Evolutionary conservation across 2,113 vertebrate genomes (phyloP), one percentile per base, ranked within the genome.

Genomic region (Sylvietta virens): DNA sequence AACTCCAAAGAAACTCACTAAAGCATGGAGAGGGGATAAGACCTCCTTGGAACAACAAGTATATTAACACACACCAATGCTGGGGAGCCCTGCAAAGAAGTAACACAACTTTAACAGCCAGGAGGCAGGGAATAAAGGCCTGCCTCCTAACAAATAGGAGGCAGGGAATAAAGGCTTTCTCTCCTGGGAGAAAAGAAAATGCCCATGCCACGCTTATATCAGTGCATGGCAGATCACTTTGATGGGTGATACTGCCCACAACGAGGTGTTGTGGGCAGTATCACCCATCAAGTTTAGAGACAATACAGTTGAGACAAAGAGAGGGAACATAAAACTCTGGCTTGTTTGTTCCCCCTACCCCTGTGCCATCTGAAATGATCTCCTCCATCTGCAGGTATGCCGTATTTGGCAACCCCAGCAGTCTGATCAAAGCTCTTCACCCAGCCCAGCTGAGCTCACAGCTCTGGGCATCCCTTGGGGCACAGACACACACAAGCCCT

Each of bases 391-490:
- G 44, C 22, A 65, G 3, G 11, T 5, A 48, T 0, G 4, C 35
- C 0, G 0, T 18, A 30, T 60, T 60, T 0, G 0, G 65, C 56
- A 84, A 45, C 6, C 22, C 33, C 27, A 73, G 71, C 16, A 86
- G 54, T 7, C 71, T 77, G 60, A 90, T 3, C 2, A 5, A 58
- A 87, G 39, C 57, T 69, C 48, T 64, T 64, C 53, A 51, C 11
- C 7, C 57, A 17, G 65, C 11, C 76, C 77, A 71, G 47, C 37
- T 71, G 39, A 88, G 53, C 64, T 81, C 4, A 2, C 28, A 79
- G 40, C 44, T 31, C 11, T 0, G 66, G 61, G 69, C 21, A 57
- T 15, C 19, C 42, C n/a, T 31, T 3, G 26, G 37, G 65, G 45
- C 35, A 67, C 16, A 40, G 17, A 58, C 13, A 78, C 26, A 31